A percentile compares a stretch with the other conserved stretches of the same genome.
These are phyloP conservation scores for Drosophila monieri DNA, from an alignment of 2,888 invertebrate genomes.

Conservation along the genomic window DNA sequence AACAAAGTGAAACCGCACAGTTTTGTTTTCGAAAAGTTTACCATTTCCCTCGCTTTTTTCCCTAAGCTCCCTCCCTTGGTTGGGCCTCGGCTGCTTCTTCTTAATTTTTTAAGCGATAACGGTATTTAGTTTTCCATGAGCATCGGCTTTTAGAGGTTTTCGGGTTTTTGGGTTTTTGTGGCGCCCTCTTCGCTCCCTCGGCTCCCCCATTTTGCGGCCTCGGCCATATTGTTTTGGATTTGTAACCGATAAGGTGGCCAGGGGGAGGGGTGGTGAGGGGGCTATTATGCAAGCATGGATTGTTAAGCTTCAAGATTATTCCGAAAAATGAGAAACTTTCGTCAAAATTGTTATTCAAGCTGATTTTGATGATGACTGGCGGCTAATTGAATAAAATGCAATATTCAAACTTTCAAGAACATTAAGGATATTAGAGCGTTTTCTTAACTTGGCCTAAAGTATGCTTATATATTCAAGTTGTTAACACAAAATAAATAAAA, in stretches of 20 bases:
- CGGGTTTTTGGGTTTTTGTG: conserved; percentile 61
- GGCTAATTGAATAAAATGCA: conserved; percentile 27
- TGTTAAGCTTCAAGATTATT: conserved; percentile 22
- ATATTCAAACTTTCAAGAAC: neutral
- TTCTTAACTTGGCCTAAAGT: neutral
- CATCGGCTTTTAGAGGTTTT: conserved; percentile 70
- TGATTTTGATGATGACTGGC: conserved; percentile 5
- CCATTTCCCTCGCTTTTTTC: conserved; percentile 19
- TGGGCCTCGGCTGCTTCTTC: conserved; percentile 9
- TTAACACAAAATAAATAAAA: neutral
- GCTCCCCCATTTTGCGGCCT: conserved; percentile 11
- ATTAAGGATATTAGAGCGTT: neutral
- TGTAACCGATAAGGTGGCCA: conserved; percentile 4
- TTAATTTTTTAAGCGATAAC: conserved; percentile 65
- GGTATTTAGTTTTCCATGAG: conserved; percentile 75
- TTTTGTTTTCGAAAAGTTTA: conserved; percentile 63
- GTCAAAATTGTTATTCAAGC: neutral
- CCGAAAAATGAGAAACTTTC: neutral
- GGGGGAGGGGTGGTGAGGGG: neutral
- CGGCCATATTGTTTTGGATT: conserved; percentile 16
- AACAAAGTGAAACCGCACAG: conserved; percentile 80
- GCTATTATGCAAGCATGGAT: conserved; percentile 26
- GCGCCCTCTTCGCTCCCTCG: conserved; percentile 34
- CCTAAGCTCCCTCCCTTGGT: neutral
- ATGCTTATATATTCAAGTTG: neutral